A percentile compares a stretch with the other conserved stretches of the same genome.
Evolutionary conservation across 2,888 invertebrate genomes (phyloP).

Genomic region (Cheilosia grossa): DNA sequence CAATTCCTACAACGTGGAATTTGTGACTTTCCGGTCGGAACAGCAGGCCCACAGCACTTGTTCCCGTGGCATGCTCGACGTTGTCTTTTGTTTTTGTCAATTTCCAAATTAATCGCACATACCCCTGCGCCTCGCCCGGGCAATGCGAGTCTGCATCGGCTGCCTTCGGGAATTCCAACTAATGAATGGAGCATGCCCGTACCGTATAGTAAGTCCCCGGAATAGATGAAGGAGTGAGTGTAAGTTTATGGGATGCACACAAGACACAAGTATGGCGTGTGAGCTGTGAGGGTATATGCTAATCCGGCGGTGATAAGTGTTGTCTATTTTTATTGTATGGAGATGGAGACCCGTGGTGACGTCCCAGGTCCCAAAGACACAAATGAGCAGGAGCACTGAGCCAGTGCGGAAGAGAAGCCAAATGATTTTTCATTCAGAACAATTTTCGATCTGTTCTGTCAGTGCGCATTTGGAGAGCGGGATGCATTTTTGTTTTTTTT

Average conservation of each 20-base stretch:
- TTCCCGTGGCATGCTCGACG: constrained; percentile 64
- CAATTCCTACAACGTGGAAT: constrained; percentile 73
- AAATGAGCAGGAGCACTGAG: constrained; percentile 32
- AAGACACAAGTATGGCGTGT: background rate
- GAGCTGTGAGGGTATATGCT: constrained; percentile 13
- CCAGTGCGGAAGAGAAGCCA: constrained; percentile 33
- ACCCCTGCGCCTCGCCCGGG: background rate
- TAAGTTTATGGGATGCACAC: constrained; percentile 47
- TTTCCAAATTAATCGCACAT: constrained; percentile 70
- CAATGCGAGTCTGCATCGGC: background rate
- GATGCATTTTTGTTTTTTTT: constrained; percentile 1
- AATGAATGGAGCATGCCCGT: constrained; percentile 68
- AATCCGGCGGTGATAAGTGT: constrained; percentile 58
- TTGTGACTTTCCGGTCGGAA: constrained; percentile 73
- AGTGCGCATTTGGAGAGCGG: background rate
- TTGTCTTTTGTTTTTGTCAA: constrained; percentile 74
- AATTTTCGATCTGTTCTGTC: constrained; percentile 20
- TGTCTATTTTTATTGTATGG: constrained; percentile 66
- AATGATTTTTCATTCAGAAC: constrained; percentile 71
- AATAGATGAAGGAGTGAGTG: constrained; percentile 71
- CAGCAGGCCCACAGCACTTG: constrained; percentile 58
- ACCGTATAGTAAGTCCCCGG: constrained; percentile 60
- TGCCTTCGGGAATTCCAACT: constrained; percentile 63
- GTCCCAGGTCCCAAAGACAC: constrained; percentile 29
- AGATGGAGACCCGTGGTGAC: constrained; percentile 19